Evolutionary conservation across 2,797 vertebrate genomes (phyloP).

Genomic region (Sebastes umbrosus): DNA sequence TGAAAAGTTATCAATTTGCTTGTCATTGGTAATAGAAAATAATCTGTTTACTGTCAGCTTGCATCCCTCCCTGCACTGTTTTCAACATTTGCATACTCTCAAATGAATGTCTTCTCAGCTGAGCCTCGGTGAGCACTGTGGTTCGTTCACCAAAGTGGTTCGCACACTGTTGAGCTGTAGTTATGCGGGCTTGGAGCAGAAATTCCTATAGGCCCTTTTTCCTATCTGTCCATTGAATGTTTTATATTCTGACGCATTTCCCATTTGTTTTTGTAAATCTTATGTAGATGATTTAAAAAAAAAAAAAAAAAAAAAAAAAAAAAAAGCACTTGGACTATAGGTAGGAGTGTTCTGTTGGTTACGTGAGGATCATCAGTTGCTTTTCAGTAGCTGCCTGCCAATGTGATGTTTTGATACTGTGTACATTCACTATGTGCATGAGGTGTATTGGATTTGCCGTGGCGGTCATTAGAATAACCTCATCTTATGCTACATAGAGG

Average conservation of each 20-base stretch:
- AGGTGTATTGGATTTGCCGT: slow-evolving; percentile 68
- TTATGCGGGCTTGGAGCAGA: slow-evolving; percentile 21
- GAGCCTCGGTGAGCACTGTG: slow-evolving; percentile 9
- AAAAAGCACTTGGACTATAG: slow-evolving; percentile 63
- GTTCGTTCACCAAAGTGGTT: slow-evolving; percentile 51
- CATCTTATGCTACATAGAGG: slow-evolving; percentile 52
- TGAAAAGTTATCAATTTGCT: background rate
- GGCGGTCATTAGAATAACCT: slow-evolving; percentile 49
- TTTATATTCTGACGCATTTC: slow-evolving; percentile 63
- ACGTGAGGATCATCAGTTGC: slow-evolving; percentile 52
- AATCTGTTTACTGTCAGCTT: background rate
- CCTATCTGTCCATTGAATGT: slow-evolving; percentile 51
- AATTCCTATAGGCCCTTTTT: slow-evolving; percentile 46
- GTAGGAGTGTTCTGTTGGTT: slow-evolving; percentile 50
- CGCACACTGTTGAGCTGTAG: slow-evolving; percentile 20
- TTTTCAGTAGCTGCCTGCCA: slow-evolving; percentile 67
- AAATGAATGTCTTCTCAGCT: slow-evolving; percentile 53
- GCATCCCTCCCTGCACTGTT: slow-evolving; percentile 17
- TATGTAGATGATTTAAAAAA: slow-evolving; percentile 15
- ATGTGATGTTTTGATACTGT: slow-evolving; percentile 73
- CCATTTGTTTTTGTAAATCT: slow-evolving; percentile 57
- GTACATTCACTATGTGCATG: slow-evolving; percentile 72
- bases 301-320: slow-evolving; percentile 11
- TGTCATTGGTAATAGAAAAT: background rate
- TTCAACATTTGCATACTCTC: slow-evolving; percentile 27